A percentile compares a stretch with the other conserved stretches of the same genome.
Evolutionary conservation across 2,113 vertebrate genomes (phyloP).

Genomic region (Camelus bactrianus): DNA sequence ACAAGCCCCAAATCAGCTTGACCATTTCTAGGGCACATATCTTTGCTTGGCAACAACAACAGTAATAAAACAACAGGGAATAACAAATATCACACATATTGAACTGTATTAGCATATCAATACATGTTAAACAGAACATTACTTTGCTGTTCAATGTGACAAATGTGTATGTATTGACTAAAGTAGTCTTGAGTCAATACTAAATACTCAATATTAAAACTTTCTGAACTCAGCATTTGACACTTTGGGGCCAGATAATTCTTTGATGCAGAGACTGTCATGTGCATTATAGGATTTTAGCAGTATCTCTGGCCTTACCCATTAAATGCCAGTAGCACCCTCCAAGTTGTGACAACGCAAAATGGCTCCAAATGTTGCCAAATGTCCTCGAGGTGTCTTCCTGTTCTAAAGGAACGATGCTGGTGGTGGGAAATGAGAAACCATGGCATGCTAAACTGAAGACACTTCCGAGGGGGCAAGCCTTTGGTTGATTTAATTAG

Average conservation of each 20-base stretch:
- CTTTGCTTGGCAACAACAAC: not conserved
- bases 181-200: not conserved
- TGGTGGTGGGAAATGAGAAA: not conserved
- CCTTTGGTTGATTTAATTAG: not conserved
- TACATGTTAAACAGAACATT: not conserved
- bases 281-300: not conserved
- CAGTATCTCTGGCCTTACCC: not conserved
- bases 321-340: not conserved
- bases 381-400: not conserved
- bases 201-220: not conserved
- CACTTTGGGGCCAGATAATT: not conserved
- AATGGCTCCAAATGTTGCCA: not conserved
- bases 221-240: not conserved
- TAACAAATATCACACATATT: not conserved
- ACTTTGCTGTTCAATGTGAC: not conserved
- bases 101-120: not conserved
- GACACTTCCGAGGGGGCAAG: not conserved
- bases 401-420: not conserved
- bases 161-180: not conserved
- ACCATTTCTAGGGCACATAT: not conserved
- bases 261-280: not conserved
- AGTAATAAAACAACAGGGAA: not conserved
- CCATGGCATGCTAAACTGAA: not conserved
- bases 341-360: not conserved
- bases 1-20: not conserved